phyloP scores from a whole-genome alignment of 2,113 vertebrate species.

The Tragelaphus imberbis region DNA sequence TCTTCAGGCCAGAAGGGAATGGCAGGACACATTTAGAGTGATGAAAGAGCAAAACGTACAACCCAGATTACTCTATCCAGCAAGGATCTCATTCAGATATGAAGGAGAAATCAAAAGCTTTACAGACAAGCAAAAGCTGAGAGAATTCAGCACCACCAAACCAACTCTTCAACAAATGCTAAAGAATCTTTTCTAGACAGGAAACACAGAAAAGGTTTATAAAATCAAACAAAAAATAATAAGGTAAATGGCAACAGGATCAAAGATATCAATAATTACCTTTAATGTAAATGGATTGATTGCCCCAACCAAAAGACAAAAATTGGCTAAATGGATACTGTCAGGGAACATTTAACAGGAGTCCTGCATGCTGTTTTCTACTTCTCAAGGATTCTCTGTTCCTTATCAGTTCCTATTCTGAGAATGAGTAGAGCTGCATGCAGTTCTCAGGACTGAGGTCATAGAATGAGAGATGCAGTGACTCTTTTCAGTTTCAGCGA shows the following conservation, averaged over 20 bases:
- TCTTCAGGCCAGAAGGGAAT: not conserved
- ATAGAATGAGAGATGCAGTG: too few relatives aligned
- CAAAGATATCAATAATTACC: not conserved
- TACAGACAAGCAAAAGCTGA: not conserved
- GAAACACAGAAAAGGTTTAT: not conserved
- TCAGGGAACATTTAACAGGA: too few relatives aligned
- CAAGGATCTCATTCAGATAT: not conserved
- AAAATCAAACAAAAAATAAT: not conserved
- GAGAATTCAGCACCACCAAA: not conserved
- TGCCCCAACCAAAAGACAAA: not conserved
- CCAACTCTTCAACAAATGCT: not conserved
- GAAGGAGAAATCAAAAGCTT: not conserved
- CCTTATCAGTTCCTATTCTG: too few relatives aligned
- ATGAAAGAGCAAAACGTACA: not conserved
- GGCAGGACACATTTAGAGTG: not conserved
- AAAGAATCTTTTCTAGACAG: not conserved
- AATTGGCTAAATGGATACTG: not conserved
- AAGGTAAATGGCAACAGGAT: not conserved
- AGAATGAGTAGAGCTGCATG: too few relatives aligned
- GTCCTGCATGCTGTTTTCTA: too few relatives aligned
- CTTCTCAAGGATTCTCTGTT: too few relatives aligned
- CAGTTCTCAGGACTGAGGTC: too few relatives aligned
- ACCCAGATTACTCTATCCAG: not conserved
- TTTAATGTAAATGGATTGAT: not conserved
- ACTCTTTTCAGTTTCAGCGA: rapidly evolving